Conservation (phyloP, 2,888 invertebrate species). For the Lepetodrilus schrolli region DNA sequence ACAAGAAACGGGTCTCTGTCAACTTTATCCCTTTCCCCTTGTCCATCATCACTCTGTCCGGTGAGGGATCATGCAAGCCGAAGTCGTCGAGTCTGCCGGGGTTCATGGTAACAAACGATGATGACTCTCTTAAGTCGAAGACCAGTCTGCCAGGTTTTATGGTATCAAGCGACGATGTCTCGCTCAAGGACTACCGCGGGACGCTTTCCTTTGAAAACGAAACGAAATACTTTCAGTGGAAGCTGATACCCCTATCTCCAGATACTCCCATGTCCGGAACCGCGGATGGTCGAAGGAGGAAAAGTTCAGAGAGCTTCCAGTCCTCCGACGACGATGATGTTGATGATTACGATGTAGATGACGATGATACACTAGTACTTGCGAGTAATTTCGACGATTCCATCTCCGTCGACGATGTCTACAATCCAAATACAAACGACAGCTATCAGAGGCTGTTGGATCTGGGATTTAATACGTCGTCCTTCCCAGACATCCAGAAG, state of each 20-base stretch:
- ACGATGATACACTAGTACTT: neutral
- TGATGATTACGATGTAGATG: neutral
- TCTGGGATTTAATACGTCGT: conserved; percentile 12
- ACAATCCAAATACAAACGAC: no score
- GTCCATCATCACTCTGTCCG: conserved; percentile 8
- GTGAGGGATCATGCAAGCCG: neutral
- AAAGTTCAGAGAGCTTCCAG: neutral
- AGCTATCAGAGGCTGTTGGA: conserved; percentile 1
- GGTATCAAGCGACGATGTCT: no score
- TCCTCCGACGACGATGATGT: neutral
- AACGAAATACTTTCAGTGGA: conserved; percentile 1
- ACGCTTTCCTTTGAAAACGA: conserved; percentile 13
- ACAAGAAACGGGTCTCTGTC: neutral
- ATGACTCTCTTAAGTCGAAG: no score
- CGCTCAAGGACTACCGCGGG: conserved; percentile 11
- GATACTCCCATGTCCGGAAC: neutral
- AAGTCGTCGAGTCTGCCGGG: neutral
- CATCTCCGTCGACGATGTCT: neutral
- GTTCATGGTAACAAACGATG: no score
- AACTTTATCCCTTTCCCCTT: neutral
- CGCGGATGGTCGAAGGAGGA: no score
- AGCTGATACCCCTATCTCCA: neutral
- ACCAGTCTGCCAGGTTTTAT: no score
- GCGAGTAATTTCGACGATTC: neutral
- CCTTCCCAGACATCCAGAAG: no score